phyloP scores from a whole-genome alignment of 2,888 invertebrate genomes.

The Phragmatobia fuliginosa region DNA sequence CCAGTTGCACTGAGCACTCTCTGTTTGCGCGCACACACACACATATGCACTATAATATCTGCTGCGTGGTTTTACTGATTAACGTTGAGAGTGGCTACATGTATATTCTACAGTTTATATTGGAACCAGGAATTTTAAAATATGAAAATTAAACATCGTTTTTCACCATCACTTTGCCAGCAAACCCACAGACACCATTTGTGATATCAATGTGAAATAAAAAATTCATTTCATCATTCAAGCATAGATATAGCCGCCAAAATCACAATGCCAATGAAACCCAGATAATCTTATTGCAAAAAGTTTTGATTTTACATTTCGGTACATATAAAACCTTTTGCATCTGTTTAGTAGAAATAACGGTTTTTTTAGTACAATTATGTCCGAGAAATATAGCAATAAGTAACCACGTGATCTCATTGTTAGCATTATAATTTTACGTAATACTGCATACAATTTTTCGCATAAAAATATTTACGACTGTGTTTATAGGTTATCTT shows the following conservation, averaged over 20 bases:
- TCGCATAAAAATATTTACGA: not conserved
- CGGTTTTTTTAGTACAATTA: not conserved
- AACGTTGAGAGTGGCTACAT: no score
- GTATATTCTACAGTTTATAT: no score
- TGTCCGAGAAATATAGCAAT: not conserved
- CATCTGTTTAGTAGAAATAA: not conserved
- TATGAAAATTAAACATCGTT: no score
- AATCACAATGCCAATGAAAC: not conserved
- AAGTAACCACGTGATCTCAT: not conserved
- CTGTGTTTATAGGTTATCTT: not conserved
- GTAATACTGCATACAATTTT: not conserved
- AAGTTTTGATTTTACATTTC: not conserved
- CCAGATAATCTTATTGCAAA: not conserved
- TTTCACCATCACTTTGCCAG: no score
- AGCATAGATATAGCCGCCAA: not conserved
- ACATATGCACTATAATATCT: no score
- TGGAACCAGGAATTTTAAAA: no score
- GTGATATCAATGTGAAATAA: no score
- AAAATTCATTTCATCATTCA: no score
- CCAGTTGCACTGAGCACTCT: no score
- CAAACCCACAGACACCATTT: no score
- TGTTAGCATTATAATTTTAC: not conserved
- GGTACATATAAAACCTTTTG: not conserved
- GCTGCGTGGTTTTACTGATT: no score
- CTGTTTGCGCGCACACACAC: no score